A percentile compares a stretch with the other conserved stretches of the same genome.
Evolutionary conservation across 2,113 vertebrate species (phyloP).

Genomic region (Lepus americanus): DNA sequence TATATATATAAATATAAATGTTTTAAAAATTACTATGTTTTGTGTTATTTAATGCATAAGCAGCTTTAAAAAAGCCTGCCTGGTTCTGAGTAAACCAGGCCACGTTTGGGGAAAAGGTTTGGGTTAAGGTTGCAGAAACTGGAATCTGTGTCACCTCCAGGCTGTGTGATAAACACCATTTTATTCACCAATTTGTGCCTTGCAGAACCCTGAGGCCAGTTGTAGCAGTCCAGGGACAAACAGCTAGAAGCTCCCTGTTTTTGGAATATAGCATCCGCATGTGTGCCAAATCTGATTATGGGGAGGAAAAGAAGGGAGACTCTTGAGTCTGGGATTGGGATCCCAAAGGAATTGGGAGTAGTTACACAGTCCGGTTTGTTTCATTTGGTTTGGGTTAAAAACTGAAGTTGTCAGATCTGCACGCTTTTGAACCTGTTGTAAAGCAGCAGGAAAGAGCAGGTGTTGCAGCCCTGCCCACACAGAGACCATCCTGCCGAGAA

Average conservation of each 20-base stretch:
- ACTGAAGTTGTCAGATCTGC: neutral
- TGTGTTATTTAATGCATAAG: slow-evolving; percentile 57
- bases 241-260: neutral
- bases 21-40: slow-evolving; percentile 81
- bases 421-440: neutral
- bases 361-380: neutral
- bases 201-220: neutral
- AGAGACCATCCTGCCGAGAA: neutral
- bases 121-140: neutral
- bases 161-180: neutral
- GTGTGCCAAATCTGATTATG: neutral
- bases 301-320: neutral
- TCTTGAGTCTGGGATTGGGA: neutral
- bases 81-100: neutral
- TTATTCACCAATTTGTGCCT: neutral
- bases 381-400: neutral
- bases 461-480: rapidly evolving
- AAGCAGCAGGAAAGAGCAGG: neutral
- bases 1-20: slow-evolving; percentile 90
- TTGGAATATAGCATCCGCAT: neutral
- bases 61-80: neutral
- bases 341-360: neutral
- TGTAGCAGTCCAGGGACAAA: neutral
- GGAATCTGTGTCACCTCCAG: neutral
- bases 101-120: neutral